These are phyloP conservation scores for Parnassius orleans DNA, from an alignment of 2,888 invertebrate species.

Conservation along the genomic window DNA sequence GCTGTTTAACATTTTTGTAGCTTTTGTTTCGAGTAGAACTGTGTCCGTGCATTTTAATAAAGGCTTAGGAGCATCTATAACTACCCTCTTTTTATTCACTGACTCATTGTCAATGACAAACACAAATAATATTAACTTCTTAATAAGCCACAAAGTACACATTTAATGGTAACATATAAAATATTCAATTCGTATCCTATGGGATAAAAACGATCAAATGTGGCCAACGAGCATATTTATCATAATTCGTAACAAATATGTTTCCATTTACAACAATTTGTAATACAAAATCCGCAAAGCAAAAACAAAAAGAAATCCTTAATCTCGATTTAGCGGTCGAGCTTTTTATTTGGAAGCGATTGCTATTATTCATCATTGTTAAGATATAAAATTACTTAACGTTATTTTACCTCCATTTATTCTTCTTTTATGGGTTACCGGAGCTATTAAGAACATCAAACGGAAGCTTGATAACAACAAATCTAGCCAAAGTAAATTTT, in stretches of 20 bases:
- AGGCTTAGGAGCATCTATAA: constrained; percentile 46
- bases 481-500: constrained; percentile 61
- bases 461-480: constrained; percentile 63
- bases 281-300: constrained; percentile 35
- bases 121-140: constrained; percentile 14
- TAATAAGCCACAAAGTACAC: constrained; percentile 19
- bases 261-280: constrained; percentile 35
- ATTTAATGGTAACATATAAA: constrained; percentile 19
- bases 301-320: constrained; percentile 33
- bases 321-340: constrained; percentile 36
- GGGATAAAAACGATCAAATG: constrained; percentile 6
- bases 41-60: constrained; percentile 76
- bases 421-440: constrained; percentile 55
- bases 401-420: constrained; percentile 58
- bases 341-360: constrained; percentile 39
- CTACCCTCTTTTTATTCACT: constrained; percentile 12
- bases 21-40: constrained; percentile 69
- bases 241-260: constrained; percentile 25
- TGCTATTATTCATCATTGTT: constrained; percentile 59
- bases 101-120: constrained; percentile 21
- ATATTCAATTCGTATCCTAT: constrained; percentile 10
- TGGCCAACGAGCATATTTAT: constrained; percentile 14
- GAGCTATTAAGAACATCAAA: constrained; percentile 63
- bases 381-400: constrained; percentile 58
- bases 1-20: constrained; percentile 69